These are phyloP conservation scores for Bedellia somnulentella DNA, from an alignment of 2,888 invertebrate genomes.

Conservation along the genomic window DNA sequence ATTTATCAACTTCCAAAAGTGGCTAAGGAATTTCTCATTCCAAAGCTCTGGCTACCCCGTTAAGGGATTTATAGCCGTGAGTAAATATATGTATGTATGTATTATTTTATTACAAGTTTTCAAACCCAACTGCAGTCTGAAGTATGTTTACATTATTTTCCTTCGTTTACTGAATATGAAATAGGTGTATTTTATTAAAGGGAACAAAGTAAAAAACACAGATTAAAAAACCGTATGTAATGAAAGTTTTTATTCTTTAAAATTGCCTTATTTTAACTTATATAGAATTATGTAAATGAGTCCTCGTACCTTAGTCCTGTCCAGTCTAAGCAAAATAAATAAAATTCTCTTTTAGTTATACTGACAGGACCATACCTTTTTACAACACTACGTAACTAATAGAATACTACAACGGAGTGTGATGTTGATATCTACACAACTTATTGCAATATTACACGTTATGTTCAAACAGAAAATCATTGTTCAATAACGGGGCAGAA, in stretches of 20 bases:
- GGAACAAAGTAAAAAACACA: too few species aligned
- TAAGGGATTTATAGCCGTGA: too few species aligned
- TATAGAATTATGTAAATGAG: slow-evolving; percentile 27
- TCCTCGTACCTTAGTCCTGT: slow-evolving; percentile 27
- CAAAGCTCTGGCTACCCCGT: too few species aligned
- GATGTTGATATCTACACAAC: slow-evolving; percentile 48
- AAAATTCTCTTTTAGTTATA: slow-evolving; percentile 33
- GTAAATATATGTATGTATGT: too few species aligned
- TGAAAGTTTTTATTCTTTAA: slow-evolving; percentile 27
- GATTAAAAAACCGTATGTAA: too few species aligned
- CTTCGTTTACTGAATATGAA: too few species aligned
- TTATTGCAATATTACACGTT: slow-evolving; percentile 57
- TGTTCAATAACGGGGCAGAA: slow-evolving; percentile 2
- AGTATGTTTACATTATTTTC: too few species aligned
- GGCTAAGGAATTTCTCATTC: too few species aligned
- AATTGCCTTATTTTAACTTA: slow-evolving; percentile 23
- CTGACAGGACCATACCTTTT: slow-evolving; percentile 35
- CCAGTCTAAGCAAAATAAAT: slow-evolving; percentile 44
- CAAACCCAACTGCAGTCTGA: too few species aligned
- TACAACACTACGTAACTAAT: slow-evolving; percentile 35
- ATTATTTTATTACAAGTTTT: too few species aligned
- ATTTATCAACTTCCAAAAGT: too few species aligned
- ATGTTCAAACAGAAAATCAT: slow-evolving; percentile 25
- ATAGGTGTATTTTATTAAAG: too few species aligned
- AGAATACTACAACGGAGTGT: slow-evolving; percentile 26